Base-by-base conservation (phyloP, 1,140 invertebrate genomes). In the Apis cerana region DNA sequence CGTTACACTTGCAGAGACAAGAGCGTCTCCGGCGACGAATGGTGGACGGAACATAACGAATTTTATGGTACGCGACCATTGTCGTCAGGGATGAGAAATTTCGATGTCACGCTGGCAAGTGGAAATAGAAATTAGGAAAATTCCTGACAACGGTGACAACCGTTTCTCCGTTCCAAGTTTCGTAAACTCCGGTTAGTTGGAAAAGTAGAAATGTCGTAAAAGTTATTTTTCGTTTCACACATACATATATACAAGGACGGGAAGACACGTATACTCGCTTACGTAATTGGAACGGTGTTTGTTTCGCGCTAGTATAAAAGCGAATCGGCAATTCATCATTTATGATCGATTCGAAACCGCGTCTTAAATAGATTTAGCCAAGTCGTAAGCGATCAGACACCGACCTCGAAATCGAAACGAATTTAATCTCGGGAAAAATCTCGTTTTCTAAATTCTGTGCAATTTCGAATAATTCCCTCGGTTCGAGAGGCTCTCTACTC, bases 261-360 rank as follows among this genome's bases (percentile, higher is more conserved):
- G 4, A 5, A 43, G 33, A 43, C 33, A 43, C 33, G 33, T 43
- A n/a, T n/a, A 43, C 33, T 33, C 33, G 2, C 33, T 43, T 19
- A 21, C 48, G 48, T 27, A 13, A 12, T 12, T 27, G 43, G 17
- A 50, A 33, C 11, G 19, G 23, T 27, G 59, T 62, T 21, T 48
- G 56, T 27, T 71, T 71, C 68, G 54, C 68, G n/a, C 0, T 48
- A 23, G 17, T 27, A 1, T 11, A 52, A 80, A 80, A 80, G 58
- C 64, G 58, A 58, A 72, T 80, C 64, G 58, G 9, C 68, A 69
- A 80, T 80, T 80, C 72, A 80, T 72, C 54, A 72, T 43, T 43
- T 43, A 43, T 43, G 48, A 80, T 62, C 48, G 78, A 48, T n/a
- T 8, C 4, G 52, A 11, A 12, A 52, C 52, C 52, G 1, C 11